Evolutionary conservation across 2,888 invertebrate species (phyloP).

Genomic region (Ennomos quercinarius): DNA sequence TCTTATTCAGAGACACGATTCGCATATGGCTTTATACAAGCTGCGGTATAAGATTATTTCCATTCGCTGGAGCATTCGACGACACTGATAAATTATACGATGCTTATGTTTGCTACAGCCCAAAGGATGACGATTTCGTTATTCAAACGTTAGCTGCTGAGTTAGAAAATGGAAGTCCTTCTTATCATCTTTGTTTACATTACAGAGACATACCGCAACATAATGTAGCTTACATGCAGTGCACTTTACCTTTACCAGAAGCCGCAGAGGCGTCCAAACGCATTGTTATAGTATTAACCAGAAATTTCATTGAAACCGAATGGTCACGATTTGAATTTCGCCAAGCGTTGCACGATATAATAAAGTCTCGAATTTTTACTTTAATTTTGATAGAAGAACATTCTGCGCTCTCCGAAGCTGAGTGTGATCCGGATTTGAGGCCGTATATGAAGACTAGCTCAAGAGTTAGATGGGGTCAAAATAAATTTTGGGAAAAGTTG

Average conservation of each 20-base stretch:
- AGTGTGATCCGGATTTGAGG: conserved; percentile 94
- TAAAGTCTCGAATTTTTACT: conserved; percentile 93
- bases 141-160: conserved; percentile 94
- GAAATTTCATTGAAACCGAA: conserved; percentile 95
- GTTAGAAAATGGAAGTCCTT: conserved; percentile 92
- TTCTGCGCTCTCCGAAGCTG: conserved; percentile 91
- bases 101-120: conserved; percentile 96
- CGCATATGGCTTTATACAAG: conserved; percentile 95
- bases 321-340: conserved; percentile 97
- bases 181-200: conserved; percentile 94
- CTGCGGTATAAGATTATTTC: conserved; percentile 93
- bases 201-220: conserved; percentile 93
- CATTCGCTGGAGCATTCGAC: conserved; percentile 89
- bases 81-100: conserved; percentile 96
- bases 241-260: conserved; percentile 91
- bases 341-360: conserved; percentile 94
- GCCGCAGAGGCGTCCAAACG: conserved; percentile 95
- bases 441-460: conserved; percentile 95
- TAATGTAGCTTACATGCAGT: conserved; percentile 88
- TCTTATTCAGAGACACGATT: conserved; percentile 94
- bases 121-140: conserved; percentile 96
- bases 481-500: conserved; percentile 97
- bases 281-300: conserved; percentile 93
- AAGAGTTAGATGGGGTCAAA: conserved; percentile 94
- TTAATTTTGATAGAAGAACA: conserved; percentile 95